Conservation (phyloP, 2,888 invertebrate genomes). For the Dexiosoma caninum region DNA sequence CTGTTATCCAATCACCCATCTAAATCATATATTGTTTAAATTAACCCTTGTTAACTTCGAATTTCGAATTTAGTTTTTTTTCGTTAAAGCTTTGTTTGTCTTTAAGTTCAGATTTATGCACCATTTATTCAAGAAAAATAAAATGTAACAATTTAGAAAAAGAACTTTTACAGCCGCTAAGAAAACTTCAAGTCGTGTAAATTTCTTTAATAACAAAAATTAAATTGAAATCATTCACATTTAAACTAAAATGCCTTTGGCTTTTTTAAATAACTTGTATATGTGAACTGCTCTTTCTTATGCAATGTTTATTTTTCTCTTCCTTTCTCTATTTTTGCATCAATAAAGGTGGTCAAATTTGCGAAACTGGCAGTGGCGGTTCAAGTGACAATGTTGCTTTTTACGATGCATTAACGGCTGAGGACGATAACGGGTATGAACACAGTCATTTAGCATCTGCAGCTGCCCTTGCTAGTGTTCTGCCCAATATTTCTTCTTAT, state of each 20-base stretch:
- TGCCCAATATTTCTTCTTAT: slow-evolving; percentile 72
- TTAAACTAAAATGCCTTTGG: slow-evolving; percentile 83
- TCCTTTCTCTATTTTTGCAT: slow-evolving; percentile 69
- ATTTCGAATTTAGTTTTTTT: background rate
- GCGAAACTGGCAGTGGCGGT: slow-evolving; percentile 66
- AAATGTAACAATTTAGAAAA: background rate
- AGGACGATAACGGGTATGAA: slow-evolving; percentile 66
- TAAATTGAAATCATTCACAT: slow-evolving; percentile 57
- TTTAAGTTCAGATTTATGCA: slow-evolving; percentile 42
- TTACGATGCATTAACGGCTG: slow-evolving; percentile 73
- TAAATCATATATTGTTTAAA: slow-evolving; percentile 41
- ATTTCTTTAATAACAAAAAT: slow-evolving; percentile 44
- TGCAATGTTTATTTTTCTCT: slow-evolving; percentile 67
- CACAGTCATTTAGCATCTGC: slow-evolving; percentile 52
- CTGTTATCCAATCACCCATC: slow-evolving; percentile 49
- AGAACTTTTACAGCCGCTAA: slow-evolving; percentile 10
- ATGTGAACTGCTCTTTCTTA: slow-evolving; percentile 60
- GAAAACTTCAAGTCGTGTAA: slow-evolving; percentile 37
- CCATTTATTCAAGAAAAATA: slow-evolving; percentile 11
- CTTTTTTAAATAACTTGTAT: slow-evolving; percentile 78
- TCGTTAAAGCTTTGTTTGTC: slow-evolving; percentile 2
- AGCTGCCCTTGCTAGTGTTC: slow-evolving; percentile 68
- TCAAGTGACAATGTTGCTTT: slow-evolving; percentile 71
- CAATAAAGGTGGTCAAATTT: slow-evolving; percentile 67
- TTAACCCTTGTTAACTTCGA: slow-evolving; percentile 34